Percentiles rank a stretch among this genome's conserved stretches.
phyloP scores from a whole-genome alignment of 2,888 invertebrate genomes.

The Tridacna gigas region DNA sequence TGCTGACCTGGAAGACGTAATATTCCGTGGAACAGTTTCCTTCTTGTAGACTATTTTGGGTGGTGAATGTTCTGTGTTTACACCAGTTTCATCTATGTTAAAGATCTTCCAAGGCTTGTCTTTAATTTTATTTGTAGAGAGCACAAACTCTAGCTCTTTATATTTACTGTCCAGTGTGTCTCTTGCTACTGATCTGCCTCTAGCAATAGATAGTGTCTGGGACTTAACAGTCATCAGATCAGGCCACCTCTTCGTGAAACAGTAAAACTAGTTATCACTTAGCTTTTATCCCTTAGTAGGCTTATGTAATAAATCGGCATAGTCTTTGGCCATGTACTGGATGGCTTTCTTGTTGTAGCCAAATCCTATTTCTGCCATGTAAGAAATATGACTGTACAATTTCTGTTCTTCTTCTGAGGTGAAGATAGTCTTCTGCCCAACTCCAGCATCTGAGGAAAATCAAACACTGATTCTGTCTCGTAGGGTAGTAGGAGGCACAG shows the following conservation, averaged over 20 bases:
- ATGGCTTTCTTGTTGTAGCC: constrained; percentile 15
- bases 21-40: constrained; percentile 23
- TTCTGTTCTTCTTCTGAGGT: constrained; percentile 15
- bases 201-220: constrained; percentile 18
- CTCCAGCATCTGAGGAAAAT: neutral
- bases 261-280: constrained; percentile 50
- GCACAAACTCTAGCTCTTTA: constrained; percentile 15
- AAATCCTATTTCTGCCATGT: constrained; percentile 34
- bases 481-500: constrained; percentile 22
- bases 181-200: constrained; percentile 25
- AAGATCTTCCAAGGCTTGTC: constrained; percentile 7
- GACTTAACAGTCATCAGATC: constrained; percentile 6
- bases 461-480: constrained; percentile 14
- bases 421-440: constrained; percentile 4
- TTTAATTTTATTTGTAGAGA: constrained; percentile 11
- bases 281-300: constrained; percentile 16
- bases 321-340: constrained; percentile 32
- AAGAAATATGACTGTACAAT: neutral
- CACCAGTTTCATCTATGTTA: too few relatives aligned
- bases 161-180: constrained; percentile 28
- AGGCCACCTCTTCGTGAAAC: constrained; percentile 38
- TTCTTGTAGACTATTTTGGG: neutral
- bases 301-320: constrained; percentile 10
- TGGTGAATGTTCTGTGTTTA: constrained; percentile 1
- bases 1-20: constrained; percentile 38